These are phyloP conservation scores for Tetanocera ferruginea DNA, from an alignment of 2,888 invertebrate species.

Conservation along the genomic window DNA sequence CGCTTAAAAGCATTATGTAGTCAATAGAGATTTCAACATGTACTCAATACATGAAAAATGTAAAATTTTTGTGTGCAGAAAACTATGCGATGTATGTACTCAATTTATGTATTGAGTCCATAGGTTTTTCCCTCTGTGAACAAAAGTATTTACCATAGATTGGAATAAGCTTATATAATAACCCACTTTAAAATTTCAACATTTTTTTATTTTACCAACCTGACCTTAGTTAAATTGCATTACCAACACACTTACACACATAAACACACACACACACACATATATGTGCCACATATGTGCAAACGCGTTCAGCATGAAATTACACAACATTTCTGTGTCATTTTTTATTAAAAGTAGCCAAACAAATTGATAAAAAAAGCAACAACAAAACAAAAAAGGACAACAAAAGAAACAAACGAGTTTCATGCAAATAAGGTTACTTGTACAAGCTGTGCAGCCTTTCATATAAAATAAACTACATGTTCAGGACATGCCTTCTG, in stretches of 20 bases:
- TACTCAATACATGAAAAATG: no score
- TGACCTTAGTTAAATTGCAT: background rate
- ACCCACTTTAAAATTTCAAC: no score
- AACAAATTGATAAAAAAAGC: background rate
- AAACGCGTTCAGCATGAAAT: background rate
- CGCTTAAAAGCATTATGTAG: no score
- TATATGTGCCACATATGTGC: background rate
- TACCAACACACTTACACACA: background rate
- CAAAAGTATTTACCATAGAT: no score
- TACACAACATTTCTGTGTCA: background rate
- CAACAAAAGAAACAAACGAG: background rate
- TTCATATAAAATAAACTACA: slow-evolving; percentile 3
- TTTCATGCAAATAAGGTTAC: slow-evolving; percentile 5
- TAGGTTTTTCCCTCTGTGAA: no score
- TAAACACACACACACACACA: background rate
- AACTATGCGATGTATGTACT: no score
- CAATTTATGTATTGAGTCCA: no score
- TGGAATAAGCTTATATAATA: no score
- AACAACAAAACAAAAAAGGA: background rate
- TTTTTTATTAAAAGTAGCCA: background rate
- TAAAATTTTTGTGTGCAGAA: no score
- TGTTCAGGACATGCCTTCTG: background rate
- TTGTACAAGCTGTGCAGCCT: background rate
- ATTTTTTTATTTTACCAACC: no score
- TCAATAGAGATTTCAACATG: no score